Percentiles rank a stretch among this genome's conserved stretches.
Conservation (phyloP, 1,140 invertebrate genomes). For the Leptestheria dahalacensis region DNA sequence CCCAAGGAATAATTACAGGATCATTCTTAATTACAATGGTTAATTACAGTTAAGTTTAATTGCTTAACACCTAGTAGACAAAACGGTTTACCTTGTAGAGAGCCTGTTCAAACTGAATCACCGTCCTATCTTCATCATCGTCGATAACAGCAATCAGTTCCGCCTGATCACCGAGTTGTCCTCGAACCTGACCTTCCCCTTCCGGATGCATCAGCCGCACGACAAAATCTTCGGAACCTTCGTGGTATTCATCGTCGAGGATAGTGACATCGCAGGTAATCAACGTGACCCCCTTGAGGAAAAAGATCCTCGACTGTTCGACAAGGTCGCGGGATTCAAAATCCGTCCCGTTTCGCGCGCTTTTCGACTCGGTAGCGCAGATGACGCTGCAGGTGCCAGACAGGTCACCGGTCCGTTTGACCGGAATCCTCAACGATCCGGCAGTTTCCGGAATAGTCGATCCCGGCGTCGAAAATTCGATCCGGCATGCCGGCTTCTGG, state of each 20-base stretch:
- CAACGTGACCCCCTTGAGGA: constrained; percentile 26
- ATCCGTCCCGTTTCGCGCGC: constrained; percentile 23
- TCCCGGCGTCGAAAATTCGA: constrained; percentile 21
- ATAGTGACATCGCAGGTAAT: constrained; percentile 26
- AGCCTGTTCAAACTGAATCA: constrained; percentile 18
- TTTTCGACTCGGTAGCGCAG: constrained; percentile 22
- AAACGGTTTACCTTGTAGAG: no score
- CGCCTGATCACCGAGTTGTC: constrained; percentile 22
- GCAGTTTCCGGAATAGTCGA: constrained; percentile 26
- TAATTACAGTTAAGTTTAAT: no score
- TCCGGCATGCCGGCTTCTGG: constrained; percentile 9
- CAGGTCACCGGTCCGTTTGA: constrained; percentile 26
- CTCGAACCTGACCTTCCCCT: constrained; percentile 15
- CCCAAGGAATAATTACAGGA: no score
- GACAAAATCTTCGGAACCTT: constrained; percentile 30
- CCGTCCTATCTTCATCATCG: constrained; percentile 21
- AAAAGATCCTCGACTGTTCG: constrained; percentile 28
- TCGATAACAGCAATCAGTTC: constrained; percentile 27
- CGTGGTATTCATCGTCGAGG: constrained; percentile 31
- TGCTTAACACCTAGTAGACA: no score
- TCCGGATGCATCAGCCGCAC: constrained; percentile 26
- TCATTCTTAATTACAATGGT: no score
- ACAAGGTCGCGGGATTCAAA: constrained; percentile 24
- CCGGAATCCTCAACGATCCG: constrained; percentile 25
- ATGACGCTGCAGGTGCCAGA: constrained; percentile 21